Conservation (phyloP, 1,140 invertebrate species). For the Drosophila athabasca region DNA sequence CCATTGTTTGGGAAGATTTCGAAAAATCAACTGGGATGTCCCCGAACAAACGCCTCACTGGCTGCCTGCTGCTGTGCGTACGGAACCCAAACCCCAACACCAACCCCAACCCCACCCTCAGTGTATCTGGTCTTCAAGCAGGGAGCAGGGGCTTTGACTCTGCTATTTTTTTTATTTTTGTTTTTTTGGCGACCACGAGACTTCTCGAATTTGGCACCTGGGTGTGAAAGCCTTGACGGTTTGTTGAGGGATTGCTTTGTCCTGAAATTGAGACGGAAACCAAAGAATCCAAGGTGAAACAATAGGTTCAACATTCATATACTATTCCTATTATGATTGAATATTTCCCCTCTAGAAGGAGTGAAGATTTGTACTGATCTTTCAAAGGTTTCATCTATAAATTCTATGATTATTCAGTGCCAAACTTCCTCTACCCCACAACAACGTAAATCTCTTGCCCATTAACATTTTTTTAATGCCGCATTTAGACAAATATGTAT, state of each 20-base stretch:
- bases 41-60: conserved; percentile 13
- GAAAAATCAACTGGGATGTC: conserved; percentile 49
- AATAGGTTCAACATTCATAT: neutral
- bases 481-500: conserved; percentile 48
- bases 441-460: conserved; percentile 9
- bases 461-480: conserved; percentile 73
- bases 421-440: too few relatives aligned
- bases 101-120: neutral
- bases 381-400: too few relatives aligned
- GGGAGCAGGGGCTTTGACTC: conserved; percentile 58
- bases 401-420: too few relatives aligned
- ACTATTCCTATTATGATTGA: too few relatives aligned
- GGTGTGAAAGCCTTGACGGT: conserved; percentile 68
- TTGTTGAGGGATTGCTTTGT: conserved; percentile 30
- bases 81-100: neutral
- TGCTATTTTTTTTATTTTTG: neutral
- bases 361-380: too few relatives aligned
- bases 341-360: too few relatives aligned
- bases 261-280: conserved; percentile 15
- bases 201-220: conserved; percentile 56
- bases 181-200: conserved; percentile 19
- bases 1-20: conserved; percentile 57
- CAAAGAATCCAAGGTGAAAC: conserved; percentile 6
- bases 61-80: neutral
- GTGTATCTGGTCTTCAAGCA: conserved; percentile 25